These are phyloP conservation scores for Pampusana beccarii DNA, from an alignment of 2,113 vertebrate genomes.

Conservation along the genomic window DNA sequence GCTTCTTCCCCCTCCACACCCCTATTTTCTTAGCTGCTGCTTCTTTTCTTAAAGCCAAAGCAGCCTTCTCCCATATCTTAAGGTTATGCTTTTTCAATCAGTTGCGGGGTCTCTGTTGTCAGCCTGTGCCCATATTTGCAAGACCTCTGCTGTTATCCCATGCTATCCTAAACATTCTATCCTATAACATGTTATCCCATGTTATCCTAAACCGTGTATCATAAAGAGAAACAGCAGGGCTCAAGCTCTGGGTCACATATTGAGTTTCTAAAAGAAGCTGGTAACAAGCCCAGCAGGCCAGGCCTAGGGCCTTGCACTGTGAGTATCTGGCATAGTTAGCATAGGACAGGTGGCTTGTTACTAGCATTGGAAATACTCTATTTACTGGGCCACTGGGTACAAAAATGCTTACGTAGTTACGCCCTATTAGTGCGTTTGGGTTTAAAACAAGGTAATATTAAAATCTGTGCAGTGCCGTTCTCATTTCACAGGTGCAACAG, in stretches of 20 bases:
- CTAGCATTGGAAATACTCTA: not conserved
- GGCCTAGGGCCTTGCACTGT: not conserved
- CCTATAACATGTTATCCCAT: too few relatives aligned
- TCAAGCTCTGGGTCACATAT: not conserved
- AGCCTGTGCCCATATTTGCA: not conserved
- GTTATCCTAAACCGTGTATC: not conserved
- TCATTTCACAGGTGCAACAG: not conserved
- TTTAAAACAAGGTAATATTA: not conserved
- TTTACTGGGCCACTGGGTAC: not conserved
- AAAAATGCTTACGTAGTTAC: not conserved
- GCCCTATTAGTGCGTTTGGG: not conserved
- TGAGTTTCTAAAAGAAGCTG: not conserved
- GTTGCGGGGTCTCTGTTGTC: not conserved
- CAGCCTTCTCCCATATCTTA: not conserved
- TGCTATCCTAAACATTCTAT: too few relatives aligned
- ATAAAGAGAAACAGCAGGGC: not conserved
- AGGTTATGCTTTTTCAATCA: not conserved
- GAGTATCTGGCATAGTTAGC: not conserved
- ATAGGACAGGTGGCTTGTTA: not conserved
- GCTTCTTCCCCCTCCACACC: not conserved
- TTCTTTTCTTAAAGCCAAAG: not conserved
- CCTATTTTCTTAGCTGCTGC: not conserved
- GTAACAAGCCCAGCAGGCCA: not conserved
- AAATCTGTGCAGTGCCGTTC: not conserved
- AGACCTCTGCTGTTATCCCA: not conserved